Base-by-base conservation (phyloP, 53 echinoderm and acorn worm species). In the Echinarachnius parma region DNA sequence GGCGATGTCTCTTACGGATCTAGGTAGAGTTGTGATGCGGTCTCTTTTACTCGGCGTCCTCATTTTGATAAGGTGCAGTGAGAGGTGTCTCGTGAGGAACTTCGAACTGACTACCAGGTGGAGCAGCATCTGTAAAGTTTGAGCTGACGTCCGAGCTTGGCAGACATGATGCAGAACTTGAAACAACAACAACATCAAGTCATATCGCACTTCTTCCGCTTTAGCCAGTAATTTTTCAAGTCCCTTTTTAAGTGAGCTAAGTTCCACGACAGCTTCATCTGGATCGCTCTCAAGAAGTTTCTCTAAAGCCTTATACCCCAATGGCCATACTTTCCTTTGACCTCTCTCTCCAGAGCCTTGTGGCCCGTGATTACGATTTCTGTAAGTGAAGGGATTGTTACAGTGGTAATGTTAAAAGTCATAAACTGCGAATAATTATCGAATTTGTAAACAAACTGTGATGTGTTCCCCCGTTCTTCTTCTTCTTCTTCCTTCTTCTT, bases 231-330 rank as follows among this genome's bases (percentile, higher is more conserved):
- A 61, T 9, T 75, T 77, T 15, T 79, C 70, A 4, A 91, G 82
- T 2, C 90, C 91, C 34, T 64, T 70, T 33, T 85, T 75, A 7
- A 76, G 81, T 1, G 85, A 81, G 31, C 59, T 66, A 10, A 96
- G 59, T 33, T 87, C 55, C 42, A 81, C 62, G 1, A 79, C 82
- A 0, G 87, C 78, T 14, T 82, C 87, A 18, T 47, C 44, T 0
- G 85, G 76, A 9, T 86, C 76, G 11, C 75, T 75, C 13, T 53
- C 45, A 1, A 87, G 74, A 18, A 96, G 54, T 22, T 65, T 60
- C 76, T 84, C 81, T 22, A 96, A 45, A 8, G 53, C 48, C 46
- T 74, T 86, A 50, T 86, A 93, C 19, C 93, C 93, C 3, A 81
- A 56, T 60, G 48, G 75, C 1, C 2, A 31, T 4, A 61, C 67